These are phyloP conservation scores for Endotricha flammealis DNA, from an alignment of 2,888 invertebrate genomes.

Conservation along the genomic window DNA sequence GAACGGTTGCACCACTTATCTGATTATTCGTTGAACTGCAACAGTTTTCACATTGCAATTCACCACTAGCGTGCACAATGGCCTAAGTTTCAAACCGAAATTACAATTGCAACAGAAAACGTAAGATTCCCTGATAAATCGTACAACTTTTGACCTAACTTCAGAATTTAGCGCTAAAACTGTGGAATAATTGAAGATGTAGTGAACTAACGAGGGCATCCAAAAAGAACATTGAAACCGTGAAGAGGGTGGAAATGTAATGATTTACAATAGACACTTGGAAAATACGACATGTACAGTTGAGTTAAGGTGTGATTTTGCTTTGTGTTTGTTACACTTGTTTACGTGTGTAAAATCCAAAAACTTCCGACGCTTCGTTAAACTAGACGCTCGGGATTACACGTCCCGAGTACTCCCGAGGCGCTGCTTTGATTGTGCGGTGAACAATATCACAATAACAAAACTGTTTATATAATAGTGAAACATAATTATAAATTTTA, in stretches of 20 bases:
- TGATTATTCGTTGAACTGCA: neutral
- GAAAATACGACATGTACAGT: conserved; percentile 25
- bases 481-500: too few relatives aligned
- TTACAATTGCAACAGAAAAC: conserved; percentile 5
- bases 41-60: neutral
- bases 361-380: conserved; percentile 64
- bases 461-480: too few relatives aligned
- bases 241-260: conserved; percentile 37
- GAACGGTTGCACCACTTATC: neutral
- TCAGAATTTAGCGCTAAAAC: conserved; percentile 23
- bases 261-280: conserved; percentile 12
- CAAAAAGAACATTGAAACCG: conserved; percentile 43
- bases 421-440: conserved; percentile 45
- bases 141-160: conserved; percentile 2
- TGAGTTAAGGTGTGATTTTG: conserved; percentile 31
- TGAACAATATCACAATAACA: conserved; percentile 29
- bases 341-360: conserved; percentile 55
- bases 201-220: conserved; percentile 42
- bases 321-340: conserved; percentile 29
- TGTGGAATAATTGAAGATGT: conserved; percentile 31
- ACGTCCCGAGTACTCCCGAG: conserved; percentile 38
- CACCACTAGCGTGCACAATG: neutral
- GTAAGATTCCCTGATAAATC: conserved; percentile 3
- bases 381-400: conserved; percentile 59
- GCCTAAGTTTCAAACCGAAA: neutral